Percentiles rank a stretch among this genome's conserved stretches.
phyloP scores from a whole-genome alignment of 2,888 invertebrate genomes.

The Cerceris rybyensis region DNA sequence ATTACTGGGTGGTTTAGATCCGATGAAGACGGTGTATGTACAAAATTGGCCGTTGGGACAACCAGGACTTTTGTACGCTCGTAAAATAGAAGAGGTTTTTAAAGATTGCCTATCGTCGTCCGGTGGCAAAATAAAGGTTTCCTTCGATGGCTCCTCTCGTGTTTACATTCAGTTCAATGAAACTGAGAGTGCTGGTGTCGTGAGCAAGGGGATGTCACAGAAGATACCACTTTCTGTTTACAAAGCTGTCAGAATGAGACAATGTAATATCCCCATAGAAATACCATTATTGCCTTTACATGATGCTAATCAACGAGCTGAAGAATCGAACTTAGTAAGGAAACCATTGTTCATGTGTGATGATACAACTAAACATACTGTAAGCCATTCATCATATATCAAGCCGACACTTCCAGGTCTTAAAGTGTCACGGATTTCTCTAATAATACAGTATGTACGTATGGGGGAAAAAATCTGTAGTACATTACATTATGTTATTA shows the following conservation, averaged over 20 bases:
- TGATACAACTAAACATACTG: not conserved
- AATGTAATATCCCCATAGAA: constrained; percentile 77
- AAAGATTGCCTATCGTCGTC: constrained; percentile 74
- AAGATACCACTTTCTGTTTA: constrained; percentile 86
- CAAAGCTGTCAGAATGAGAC: constrained; percentile 88
- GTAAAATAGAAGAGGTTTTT: constrained; percentile 85
- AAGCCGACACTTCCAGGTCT: constrained; percentile 85
- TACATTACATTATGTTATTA: not conserved
- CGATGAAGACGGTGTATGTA: constrained; percentile 88
- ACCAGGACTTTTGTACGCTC: constrained; percentile 88
- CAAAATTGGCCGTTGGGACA: constrained; percentile 83
- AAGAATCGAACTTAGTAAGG: constrained; percentile 57
- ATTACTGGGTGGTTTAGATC: constrained; percentile 88
- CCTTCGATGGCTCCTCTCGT: constrained; percentile 84
- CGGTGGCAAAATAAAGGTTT: constrained; percentile 56
- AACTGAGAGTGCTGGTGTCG: constrained; percentile 71
- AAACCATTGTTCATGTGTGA: constrained; percentile 11
- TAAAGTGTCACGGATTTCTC: constrained; percentile 84
- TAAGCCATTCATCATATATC: constrained; percentile 54
- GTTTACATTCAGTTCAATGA: constrained; percentile 87
- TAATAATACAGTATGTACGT: constrained; percentile 84
- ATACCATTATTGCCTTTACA: constrained; percentile 82
- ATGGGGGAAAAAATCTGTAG: not conserved
- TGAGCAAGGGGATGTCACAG: constrained; percentile 12
- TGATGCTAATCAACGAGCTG: constrained; percentile 66